Evolutionary conservation across 2,888 invertebrate species (phyloP).

Genomic region (Drosophila kambysellisi): DNA sequence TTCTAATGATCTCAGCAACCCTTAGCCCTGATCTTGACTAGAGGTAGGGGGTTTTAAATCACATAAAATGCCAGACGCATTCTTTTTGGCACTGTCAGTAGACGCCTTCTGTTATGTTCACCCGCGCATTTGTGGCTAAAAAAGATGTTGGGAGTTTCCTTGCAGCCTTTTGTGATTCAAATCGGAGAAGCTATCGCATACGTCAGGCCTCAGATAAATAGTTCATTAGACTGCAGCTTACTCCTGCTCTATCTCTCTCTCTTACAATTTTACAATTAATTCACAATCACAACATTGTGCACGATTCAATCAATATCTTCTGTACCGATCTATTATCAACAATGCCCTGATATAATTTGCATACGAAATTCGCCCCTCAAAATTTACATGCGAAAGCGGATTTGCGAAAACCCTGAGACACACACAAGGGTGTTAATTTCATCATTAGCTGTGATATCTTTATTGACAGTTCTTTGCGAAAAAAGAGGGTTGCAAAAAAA

Average conservation of each 20-base stretch:
- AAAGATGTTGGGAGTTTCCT: slow-evolving; percentile 33
- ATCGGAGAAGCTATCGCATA: slow-evolving; percentile 30
- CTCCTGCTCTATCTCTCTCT: not conserved
- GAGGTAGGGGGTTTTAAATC: slow-evolving; percentile 27
- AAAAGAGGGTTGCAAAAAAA: slow-evolving; percentile 28
- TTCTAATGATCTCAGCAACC: slow-evolving; percentile 58
- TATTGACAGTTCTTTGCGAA: slow-evolving; percentile 29
- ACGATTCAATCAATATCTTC: not conserved
- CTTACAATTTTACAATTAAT: slow-evolving; percentile 43
- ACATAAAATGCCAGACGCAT: slow-evolving; percentile 59
- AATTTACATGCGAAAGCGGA: slow-evolving; percentile 52
- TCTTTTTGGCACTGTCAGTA: slow-evolving; percentile 32
- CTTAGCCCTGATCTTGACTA: slow-evolving; percentile 16
- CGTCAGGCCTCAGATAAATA: slow-evolving; percentile 17
- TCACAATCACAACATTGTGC: slow-evolving; percentile 45
- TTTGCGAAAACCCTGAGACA: slow-evolving; percentile 26
- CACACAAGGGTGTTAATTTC: slow-evolving; percentile 68
- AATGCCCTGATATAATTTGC: slow-evolving; percentile 32
- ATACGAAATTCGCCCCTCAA: slow-evolving; percentile 23
- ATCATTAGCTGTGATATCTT: slow-evolving; percentile 55
- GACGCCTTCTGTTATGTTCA: slow-evolving; percentile 17
- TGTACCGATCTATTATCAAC: not conserved
- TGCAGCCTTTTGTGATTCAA: slow-evolving; percentile 43
- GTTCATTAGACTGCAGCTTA: slow-evolving; percentile 33
- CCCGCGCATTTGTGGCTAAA: slow-evolving; percentile 70